A percentile compares a stretch with the other conserved stretches of the same genome.
Evolutionary conservation across 2,113 vertebrate species (phyloP).

Genomic region (Odontophorus gujanensis): DNA sequence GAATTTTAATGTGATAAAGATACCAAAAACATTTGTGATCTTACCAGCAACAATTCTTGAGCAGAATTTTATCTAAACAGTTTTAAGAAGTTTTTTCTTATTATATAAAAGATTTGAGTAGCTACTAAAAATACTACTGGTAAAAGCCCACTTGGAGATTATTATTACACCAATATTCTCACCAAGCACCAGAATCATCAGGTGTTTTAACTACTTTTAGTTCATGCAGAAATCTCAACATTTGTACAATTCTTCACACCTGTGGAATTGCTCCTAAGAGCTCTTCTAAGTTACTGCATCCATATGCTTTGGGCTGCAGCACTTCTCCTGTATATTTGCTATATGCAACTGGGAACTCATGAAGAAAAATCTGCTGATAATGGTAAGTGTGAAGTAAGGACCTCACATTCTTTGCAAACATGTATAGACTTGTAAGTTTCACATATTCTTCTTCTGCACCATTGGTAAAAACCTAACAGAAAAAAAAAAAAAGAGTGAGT

Average conservation of each 20-base stretch:
- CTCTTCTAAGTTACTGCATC: constrained; percentile 88
- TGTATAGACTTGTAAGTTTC: constrained; percentile 89
- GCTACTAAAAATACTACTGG: neutral
- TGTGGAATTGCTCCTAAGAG: constrained; percentile 92
- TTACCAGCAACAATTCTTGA: neutral
- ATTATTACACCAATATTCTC: neutral
- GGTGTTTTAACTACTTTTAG: neutral
- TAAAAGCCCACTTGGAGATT: neutral
- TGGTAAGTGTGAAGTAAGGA: constrained; percentile 96
- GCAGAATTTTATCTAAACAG: neutral
- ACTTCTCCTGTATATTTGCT: constrained; percentile 88
- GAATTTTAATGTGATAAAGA: neutral
- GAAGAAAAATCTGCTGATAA: constrained; percentile 97
- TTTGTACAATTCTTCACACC: constrained; percentile 70
- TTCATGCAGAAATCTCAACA: neutral
- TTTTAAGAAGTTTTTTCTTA: neutral
- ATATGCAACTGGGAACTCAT: constrained; percentile 90
- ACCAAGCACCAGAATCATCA: neutral
- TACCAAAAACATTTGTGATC: neutral
- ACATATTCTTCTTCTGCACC: constrained; percentile 82
- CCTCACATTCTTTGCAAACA: constrained; percentile 92
- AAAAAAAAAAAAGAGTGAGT: neutral
- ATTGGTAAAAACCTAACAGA: constrained; percentile 82
- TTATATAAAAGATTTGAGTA: neutral
- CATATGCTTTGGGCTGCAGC: constrained; percentile 87